phyloP scores from a whole-genome alignment of 1,140 invertebrate species.

The Drosophila arawakana region DNA sequence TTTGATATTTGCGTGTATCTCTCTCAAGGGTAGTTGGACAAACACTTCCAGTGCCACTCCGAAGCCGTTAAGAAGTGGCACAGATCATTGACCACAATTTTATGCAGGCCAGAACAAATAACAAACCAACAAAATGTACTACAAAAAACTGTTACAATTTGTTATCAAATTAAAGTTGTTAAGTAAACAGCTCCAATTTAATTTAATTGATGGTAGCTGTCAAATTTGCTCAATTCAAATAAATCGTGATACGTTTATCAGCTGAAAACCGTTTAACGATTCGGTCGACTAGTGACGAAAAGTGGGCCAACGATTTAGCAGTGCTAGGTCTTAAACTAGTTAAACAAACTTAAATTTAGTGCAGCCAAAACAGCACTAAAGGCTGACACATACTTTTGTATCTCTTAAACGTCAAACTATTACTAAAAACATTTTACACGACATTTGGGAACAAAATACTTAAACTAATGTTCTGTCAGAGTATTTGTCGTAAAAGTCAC shows the following conservation, averaged over 20 bases:
- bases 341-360: too few species aligned
- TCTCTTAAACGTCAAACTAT: too few species aligned
- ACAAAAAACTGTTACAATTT: conserved; percentile 1
- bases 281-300: too few species aligned
- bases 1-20: conserved; percentile 9
- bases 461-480: background rate
- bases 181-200: background rate
- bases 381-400: too few species aligned
- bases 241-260: too few species aligned
- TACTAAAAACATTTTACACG: background rate
- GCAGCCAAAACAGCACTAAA: too few species aligned
- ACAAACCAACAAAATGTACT: too few species aligned
- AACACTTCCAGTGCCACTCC: conserved; percentile 28
- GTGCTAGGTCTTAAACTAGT: too few species aligned
- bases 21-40: conserved; percentile 27
- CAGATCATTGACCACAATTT: conserved; percentile 26
- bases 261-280: too few species aligned
- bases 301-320: too few species aligned
- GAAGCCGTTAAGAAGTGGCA: conserved; percentile 51
- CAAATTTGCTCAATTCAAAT: background rate
- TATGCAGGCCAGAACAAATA: background rate
- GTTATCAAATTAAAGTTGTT: background rate
- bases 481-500: conserved; percentile 1
- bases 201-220: background rate
- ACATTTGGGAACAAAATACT: conserved; percentile 2